Conservation (phyloP, 2,113 vertebrate species). For the Diadophis punctatus region DNA sequence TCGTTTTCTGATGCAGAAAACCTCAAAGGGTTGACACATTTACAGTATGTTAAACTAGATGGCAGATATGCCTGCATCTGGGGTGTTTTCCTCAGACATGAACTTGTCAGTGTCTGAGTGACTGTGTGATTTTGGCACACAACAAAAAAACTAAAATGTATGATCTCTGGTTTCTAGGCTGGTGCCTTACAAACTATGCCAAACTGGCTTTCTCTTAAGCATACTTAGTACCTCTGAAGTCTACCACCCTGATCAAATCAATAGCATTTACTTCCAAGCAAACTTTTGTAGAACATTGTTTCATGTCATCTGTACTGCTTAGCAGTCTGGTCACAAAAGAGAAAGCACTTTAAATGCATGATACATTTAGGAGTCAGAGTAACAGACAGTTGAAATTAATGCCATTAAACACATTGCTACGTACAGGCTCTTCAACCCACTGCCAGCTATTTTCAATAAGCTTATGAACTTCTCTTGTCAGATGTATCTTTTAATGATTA, state of each 20-base stretch:
- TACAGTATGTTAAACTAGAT: background rate
- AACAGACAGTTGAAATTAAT: background rate
- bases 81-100: background rate
- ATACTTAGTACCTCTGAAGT: background rate
- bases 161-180: background rate
- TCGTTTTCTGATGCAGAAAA: background rate
- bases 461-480: constrained; percentile 10
- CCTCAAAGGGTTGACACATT: background rate
- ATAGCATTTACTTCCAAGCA: background rate
- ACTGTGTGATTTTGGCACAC: background rate
- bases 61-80: background rate
- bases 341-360: background rate
- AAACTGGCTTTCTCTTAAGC: background rate
- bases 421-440: background rate
- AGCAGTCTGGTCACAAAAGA: background rate
- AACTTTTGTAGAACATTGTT: background rate
- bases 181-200: background rate
- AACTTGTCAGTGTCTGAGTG: background rate
- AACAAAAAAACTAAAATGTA: background rate
- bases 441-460: background rate
- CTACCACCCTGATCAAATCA: background rate
- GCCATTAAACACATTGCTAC: background rate
- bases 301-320: background rate
- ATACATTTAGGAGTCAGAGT: background rate
- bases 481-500: background rate